These are phyloP conservation scores for Oreotrochilus melanogaster DNA, from an alignment of 2,113 vertebrate species.

Conservation along the genomic window DNA sequence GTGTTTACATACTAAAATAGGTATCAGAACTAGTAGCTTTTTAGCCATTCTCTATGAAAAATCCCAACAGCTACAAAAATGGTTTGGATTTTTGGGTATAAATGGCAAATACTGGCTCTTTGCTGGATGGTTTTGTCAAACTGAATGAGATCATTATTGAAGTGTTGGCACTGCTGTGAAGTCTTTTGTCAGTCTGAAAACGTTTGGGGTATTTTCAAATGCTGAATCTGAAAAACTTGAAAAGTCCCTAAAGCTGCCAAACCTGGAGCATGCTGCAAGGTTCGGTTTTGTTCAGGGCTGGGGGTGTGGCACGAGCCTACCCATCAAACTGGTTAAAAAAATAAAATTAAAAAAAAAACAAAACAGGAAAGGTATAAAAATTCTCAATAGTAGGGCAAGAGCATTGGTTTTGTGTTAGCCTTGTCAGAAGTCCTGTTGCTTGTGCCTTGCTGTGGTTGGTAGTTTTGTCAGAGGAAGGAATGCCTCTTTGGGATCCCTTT, in stretches of 20 bases:
- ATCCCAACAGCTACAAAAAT: not conserved
- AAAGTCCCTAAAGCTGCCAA: not conserved
- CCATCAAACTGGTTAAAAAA: not conserved
- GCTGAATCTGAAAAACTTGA: not conserved
- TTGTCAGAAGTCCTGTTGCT: not conserved
- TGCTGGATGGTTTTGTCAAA: not conserved
- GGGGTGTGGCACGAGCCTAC: not conserved
- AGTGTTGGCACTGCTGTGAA: not conserved
- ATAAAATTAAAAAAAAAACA: not conserved
- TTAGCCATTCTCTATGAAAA: not conserved
- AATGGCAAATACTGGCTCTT: not conserved
- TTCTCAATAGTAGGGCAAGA: not conserved
- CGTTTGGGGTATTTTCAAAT: not conserved
- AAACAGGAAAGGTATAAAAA: not conserved
- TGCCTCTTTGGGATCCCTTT: not conserved
- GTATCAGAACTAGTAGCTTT: not conserved
- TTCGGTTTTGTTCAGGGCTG: not conserved
- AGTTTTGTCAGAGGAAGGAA: not conserved
- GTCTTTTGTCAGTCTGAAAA: not conserved
- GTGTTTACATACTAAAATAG: not conserved
- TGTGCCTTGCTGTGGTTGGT: not conserved
- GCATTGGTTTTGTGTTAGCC: not conserved
- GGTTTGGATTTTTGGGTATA: not conserved
- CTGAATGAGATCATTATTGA: not conserved
- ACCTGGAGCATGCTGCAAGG: not conserved